Evolutionary conservation across 2,113 vertebrate species (phyloP), one percentile per base, ranked within the genome.

Genomic region (Chloropsis hardwickii): DNA sequence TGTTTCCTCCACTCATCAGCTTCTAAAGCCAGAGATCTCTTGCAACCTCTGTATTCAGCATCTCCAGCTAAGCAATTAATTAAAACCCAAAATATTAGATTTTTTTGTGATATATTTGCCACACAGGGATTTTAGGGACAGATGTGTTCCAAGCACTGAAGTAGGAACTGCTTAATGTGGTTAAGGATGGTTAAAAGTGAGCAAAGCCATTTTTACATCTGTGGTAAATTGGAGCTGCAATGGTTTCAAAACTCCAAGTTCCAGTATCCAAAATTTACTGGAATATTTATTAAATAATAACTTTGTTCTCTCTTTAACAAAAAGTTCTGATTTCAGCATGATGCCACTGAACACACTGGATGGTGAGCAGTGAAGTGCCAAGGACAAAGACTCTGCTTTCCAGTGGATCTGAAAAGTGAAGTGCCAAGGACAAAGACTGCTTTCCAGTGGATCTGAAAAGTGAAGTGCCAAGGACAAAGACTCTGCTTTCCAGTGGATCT

Each of bases 101-200:
- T 45, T 87, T 80, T 45, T 6, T 54, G 2, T 11, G 12, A 28
- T 42, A 1, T 13, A 20, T 48, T 82, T 64, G 9, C 7, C 27
- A 71, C 35, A 2, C 5, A 19, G n/a, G 51, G 51, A 37, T 64
- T 58, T 67, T 54, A 80, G 47, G 71, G 39, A 12, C 22, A 28
- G 45, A 9, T 23, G 31, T 81, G 37, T 79, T 62, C n/a, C 0
- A 0, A 66, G 56, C 45, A 16, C 29, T 13, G 40, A 77, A 45
- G 35, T 3, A 33, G 57, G 66, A 91, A 5, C 14, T n/a, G 14
- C 57, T 51, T 2, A 4, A 6, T 0, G 0, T 67, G 17, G 51
- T 60, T 33, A 14, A 28, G 5, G 45, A 29, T 51, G 61, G 31
- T 31, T 44, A 16, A 23, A 71, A 44, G 57, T 12, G 64, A 89